Evolutionary conservation across 2,888 invertebrate species (phyloP), one percentile per base, ranked within the genome.

Genomic region (Athalia cordata): DNA sequence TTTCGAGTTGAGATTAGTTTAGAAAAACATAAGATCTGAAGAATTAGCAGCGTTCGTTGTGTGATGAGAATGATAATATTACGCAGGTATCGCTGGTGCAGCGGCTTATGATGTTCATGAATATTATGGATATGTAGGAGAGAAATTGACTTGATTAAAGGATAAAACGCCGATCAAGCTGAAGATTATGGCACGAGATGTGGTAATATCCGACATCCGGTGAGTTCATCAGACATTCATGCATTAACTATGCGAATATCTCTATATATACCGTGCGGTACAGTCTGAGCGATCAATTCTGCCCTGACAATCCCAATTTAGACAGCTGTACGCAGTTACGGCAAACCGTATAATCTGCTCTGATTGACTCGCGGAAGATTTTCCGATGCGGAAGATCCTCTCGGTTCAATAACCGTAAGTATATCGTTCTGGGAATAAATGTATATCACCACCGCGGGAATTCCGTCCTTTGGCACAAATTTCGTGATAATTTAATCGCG

Each of bases 221-320:
- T 47, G 43, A 57, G 45, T 57, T 59, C 70, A 45, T 70, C 72
- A 72, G 72, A 72, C 72, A 72, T 72, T 72, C 59, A 72, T 72
- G 72, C 59, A 72, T 72, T 57, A 59, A 59, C 57, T 72, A 59
- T 72, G 57, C 47, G 59, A 72, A 57, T 59, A 57, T n/a, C 47
- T 59, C 9, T 4, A 7, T 55, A 55, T 55, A 52, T 9, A 9
- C 29, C 29, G 29, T 29, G 29, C 29, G 29, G 7, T 55, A n/a
- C 55, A 29, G 57, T 57, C 57, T 13, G 13, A 13, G 47, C 72
- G 57, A 72, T 72, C 72, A 13, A 72, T 72, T 72, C 59, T 47
- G 59, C 57, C 45, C 59, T 47, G 59, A 57, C 72, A 72, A 59
- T 7, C 47, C 47, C 57, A 72, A 72, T 59, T 72, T 72, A 7